Conservation (phyloP, 2,113 vertebrate genomes). For the Tragelaphus scriptus region DNA sequence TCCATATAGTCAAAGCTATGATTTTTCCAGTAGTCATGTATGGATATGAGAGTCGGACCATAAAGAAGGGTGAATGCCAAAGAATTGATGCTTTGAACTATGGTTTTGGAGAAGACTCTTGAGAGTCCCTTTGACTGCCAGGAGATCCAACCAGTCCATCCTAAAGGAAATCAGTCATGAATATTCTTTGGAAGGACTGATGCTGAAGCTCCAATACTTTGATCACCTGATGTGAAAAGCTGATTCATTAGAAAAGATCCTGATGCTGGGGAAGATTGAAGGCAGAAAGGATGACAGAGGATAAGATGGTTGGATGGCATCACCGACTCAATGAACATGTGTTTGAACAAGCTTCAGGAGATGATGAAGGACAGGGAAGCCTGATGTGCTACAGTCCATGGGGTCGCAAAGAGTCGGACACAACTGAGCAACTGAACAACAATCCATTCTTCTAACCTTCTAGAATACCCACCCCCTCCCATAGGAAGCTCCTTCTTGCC, state of each 20-base stretch:
- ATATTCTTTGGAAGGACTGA: neutral
- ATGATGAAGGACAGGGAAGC: too few species aligned
- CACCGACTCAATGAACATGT: too few species aligned
- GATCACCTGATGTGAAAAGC: too few species aligned
- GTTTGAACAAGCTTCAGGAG: too few species aligned
- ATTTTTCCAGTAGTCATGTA: neutral
- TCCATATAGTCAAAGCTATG: neutral
- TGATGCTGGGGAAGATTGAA: too few species aligned
- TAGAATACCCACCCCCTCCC: neutral
- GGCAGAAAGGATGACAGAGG: too few species aligned
- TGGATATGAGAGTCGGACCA: neutral
- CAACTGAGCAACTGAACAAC: too few species aligned
- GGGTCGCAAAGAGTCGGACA: too few species aligned
- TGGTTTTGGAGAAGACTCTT: neutral
- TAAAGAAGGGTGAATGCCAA: neutral
- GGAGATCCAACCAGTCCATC: neutral
- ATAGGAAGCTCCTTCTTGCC: neutral
- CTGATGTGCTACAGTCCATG: too few species aligned
- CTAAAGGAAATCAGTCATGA: neutral
- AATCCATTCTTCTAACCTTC: neutral
- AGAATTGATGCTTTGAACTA: neutral
- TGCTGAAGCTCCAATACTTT: neutral
- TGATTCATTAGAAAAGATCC: too few species aligned
- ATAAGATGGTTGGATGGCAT: too few species aligned
- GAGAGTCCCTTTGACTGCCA: neutral